These are phyloP conservation scores for Fragum whitleyi DNA, from an alignment of 2,888 invertebrate genomes.

Conservation along the genomic window DNA sequence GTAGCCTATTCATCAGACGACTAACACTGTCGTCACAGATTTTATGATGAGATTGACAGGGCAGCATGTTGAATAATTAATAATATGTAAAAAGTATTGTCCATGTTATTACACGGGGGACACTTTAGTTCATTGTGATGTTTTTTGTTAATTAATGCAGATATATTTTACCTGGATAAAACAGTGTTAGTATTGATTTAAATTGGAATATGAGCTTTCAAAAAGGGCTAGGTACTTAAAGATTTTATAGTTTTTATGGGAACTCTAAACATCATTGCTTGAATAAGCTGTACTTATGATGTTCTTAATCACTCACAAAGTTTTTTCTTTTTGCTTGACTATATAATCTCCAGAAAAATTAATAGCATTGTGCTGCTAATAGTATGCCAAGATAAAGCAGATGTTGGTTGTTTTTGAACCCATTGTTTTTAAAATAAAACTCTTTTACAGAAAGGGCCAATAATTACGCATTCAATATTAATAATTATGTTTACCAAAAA, in stretches of 20 bases:
- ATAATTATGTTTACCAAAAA: too few species aligned
- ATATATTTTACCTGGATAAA: not conserved
- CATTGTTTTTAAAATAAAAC: too few species aligned
- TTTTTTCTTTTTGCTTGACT: too few species aligned
- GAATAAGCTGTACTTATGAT: too few species aligned
- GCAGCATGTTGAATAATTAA: not conserved
- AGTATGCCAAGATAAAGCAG: too few species aligned
- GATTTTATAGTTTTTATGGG: not conserved
- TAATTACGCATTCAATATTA: too few species aligned
- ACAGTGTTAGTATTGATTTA: not conserved
- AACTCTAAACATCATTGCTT: too few species aligned
- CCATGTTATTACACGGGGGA: not conserved
- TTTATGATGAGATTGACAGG: constrained; percentile 11
- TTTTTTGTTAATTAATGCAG: constrained; percentile 1
- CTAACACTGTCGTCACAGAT: not conserved
- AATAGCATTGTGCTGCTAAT: too few species aligned
- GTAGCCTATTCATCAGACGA: not conserved
- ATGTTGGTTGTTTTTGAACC: too few species aligned
- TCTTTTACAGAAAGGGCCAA: too few species aligned
- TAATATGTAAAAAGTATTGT: constrained; percentile 6
- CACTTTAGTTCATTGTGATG: not conserved
- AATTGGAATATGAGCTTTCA: not conserved
- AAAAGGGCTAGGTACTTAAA: not conserved
- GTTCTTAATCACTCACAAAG: too few species aligned
- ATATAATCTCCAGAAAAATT: too few species aligned